Conservation (phyloP, 2,888 invertebrate genomes). For the Dryadula phaetusa region DNA sequence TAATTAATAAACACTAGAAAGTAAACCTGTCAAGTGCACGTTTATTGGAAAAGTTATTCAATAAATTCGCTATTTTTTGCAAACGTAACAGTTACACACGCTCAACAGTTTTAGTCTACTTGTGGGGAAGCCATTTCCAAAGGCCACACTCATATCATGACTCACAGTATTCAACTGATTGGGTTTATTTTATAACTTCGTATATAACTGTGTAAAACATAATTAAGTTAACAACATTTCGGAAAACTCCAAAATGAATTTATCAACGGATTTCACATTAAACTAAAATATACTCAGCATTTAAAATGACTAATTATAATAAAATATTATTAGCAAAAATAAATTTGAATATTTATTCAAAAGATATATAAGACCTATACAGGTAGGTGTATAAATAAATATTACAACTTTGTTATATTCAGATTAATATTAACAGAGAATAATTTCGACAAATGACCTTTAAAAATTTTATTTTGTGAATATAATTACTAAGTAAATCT, state of each 20-base stretch:
- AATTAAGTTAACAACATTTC: not conserved
- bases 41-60: constrained; percentile 10
- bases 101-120: constrained; percentile 7
- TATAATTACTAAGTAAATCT: too few relatives aligned
- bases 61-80: constrained; percentile 4
- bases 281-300: too few relatives aligned
- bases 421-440: too few relatives aligned
- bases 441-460: too few relatives aligned
- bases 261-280: too few relatives aligned
- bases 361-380: too few relatives aligned
- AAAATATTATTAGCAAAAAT: not conserved
- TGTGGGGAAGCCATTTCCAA: constrained; percentile 17
- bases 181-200: not conserved
- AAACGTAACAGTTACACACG: constrained; percentile 11
- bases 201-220: not conserved
- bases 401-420: too few relatives aligned
- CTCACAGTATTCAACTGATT: constrained; percentile 10
- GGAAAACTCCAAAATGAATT: not conserved
- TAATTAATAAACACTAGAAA: constrained; percentile 3
- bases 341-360: too few relatives aligned
- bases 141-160: constrained; percentile 16
- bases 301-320: not conserved
- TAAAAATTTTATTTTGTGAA: too few relatives aligned
- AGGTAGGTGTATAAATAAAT: too few relatives aligned
- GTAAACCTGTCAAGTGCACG: not conserved